Conservation (phyloP, 2,888 invertebrate species). For the Drosophila nigricruria region DNA sequence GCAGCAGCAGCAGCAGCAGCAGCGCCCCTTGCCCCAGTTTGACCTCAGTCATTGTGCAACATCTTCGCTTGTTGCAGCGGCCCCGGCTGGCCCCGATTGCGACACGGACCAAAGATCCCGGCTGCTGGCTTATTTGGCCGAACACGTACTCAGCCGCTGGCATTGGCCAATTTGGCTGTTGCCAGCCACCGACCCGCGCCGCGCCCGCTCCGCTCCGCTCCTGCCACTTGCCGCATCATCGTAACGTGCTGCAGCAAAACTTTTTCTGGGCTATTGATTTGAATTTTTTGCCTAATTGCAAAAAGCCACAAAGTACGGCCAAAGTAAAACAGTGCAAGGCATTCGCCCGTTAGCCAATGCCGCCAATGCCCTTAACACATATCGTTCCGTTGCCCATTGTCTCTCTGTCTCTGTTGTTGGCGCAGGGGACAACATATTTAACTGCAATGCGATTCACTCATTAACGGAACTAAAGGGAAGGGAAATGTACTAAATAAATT, state of each 20-base stretch:
- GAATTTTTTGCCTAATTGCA: constrained; percentile 73
- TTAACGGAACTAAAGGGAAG: not conserved
- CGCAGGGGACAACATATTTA: constrained; percentile 1
- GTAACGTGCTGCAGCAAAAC: constrained; percentile 72
- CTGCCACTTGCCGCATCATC: constrained; percentile 17
- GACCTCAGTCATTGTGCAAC: constrained; percentile 52
- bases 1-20: not conserved
- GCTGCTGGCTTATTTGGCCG: constrained; percentile 57
- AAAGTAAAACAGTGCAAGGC: constrained; percentile 28
- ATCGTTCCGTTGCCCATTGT: not conserved
- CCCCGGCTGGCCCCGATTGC: constrained; percentile 52
- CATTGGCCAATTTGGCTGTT: constrained; percentile 74
- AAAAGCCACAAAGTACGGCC: constrained; percentile 50
- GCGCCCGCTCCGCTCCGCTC: not conserved
- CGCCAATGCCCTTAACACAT: constrained; percentile 30
- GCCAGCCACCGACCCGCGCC: not conserved
- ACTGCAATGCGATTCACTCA: constrained; percentile 9
- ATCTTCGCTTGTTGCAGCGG: constrained; percentile 65
- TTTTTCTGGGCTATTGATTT: constrained; percentile 71
- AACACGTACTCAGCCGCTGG: constrained; percentile 73
- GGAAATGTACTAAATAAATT: not conserved
- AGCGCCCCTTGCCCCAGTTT: constrained; percentile 1
- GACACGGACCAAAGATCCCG: constrained; percentile 46
- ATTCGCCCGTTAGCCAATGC: not conserved
- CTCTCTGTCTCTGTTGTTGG: not conserved